Conservation (phyloP, 2,113 vertebrate genomes). For the Calidris pugnax region DNA sequence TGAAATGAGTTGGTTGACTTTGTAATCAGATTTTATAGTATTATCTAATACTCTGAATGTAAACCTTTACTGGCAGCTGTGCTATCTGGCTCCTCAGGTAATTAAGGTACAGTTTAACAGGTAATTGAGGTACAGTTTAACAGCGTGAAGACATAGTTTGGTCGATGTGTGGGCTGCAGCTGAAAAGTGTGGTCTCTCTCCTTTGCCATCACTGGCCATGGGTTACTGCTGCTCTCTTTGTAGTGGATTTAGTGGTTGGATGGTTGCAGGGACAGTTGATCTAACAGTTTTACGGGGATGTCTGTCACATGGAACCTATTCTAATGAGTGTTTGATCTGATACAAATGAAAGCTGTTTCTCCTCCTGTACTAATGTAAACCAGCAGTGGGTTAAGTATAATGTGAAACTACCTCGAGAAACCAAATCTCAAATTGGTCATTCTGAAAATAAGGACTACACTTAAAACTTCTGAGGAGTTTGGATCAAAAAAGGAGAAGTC, state of each 20-base stretch:
- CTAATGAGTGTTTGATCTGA: background rate
- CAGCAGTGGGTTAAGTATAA: background rate
- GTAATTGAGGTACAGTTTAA: background rate
- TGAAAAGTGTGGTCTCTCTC: background rate
- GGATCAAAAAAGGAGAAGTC: background rate
- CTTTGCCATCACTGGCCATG: background rate
- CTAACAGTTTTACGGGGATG: background rate
- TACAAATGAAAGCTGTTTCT: slow-evolving; percentile 5
- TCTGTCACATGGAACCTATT: background rate
- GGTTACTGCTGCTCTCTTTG: background rate
- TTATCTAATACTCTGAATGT: background rate
- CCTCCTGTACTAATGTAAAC: background rate
- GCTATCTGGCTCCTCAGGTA: background rate
- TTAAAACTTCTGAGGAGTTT: background rate
- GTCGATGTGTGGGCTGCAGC: background rate
- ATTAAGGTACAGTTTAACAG: too few relatives aligned
- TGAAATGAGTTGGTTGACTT: background rate
- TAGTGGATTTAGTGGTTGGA: slow-evolving; percentile 8
- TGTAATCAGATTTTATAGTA: background rate
- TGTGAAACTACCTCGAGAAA: background rate
- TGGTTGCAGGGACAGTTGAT: slow-evolving; percentile 2
- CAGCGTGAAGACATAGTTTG: background rate
- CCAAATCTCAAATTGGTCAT: background rate
- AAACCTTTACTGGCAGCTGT: background rate
- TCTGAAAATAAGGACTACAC: background rate